A percentile compares a stretch with the other conserved stretches of the same genome.
phyloP scores from a whole-genome alignment of 2,113 vertebrate genomes.

The Colistium nudipinnis region DNA sequence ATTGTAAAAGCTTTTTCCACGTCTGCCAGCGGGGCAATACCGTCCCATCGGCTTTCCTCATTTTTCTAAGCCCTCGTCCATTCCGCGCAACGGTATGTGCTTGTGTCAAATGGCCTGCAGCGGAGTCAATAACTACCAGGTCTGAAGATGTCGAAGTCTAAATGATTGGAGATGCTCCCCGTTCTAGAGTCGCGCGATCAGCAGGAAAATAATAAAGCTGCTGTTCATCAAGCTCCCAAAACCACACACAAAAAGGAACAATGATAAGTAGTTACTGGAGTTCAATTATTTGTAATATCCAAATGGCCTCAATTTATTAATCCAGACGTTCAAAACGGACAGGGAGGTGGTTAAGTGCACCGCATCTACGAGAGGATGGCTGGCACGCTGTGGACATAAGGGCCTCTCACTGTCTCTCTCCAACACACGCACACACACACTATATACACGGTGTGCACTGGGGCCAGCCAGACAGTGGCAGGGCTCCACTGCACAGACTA shows the following conservation, averaged over 20 bases:
- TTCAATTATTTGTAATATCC: too few relatives aligned
- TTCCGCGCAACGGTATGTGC: neutral
- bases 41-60: slow-evolving; percentile 4
- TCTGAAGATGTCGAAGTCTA: neutral
- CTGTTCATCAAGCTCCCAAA: neutral
- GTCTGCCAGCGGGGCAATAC: slow-evolving; percentile 14
- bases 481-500: slow-evolving; percentile 39
- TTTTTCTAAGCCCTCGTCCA: neutral
- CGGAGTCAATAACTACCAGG: slow-evolving; percentile 5
- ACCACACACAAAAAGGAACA: neutral
- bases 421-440: neutral
- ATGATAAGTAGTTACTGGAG: neutral
- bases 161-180: neutral
- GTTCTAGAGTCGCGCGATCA: too few relatives aligned
- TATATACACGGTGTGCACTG: slow-evolving; percentile 1
- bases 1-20: slow-evolving; percentile 23
- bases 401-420: too few relatives aligned
- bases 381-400: too few relatives aligned
- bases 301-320: too few relatives aligned
- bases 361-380: too few relatives aligned
- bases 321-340: too few relatives aligned
- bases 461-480: slow-evolving; percentile 33
- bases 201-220: neutral
- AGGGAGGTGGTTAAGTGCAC: too few relatives aligned
- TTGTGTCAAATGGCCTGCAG: slow-evolving; percentile 12